Conservation (phyloP, 2,888 invertebrate genomes). For the Pasiphila rectangulata region DNA sequence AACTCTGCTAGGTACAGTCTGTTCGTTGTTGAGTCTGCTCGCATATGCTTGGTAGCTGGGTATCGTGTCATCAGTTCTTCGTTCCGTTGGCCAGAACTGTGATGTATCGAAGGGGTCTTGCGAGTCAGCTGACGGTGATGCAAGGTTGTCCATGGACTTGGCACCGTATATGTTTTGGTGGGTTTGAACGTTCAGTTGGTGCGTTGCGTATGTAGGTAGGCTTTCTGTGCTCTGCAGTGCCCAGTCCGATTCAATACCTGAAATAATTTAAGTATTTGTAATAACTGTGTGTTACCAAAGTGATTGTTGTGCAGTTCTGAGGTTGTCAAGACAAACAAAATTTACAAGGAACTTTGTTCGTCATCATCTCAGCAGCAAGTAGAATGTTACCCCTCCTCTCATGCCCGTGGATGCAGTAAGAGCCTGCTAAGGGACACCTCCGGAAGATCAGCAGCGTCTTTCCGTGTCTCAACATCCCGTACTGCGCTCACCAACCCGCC, state of each 20-base stretch:
- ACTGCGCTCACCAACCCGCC: too few relatives aligned
- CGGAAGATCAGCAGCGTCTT: too few relatives aligned
- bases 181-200: slow-evolving; percentile 40
- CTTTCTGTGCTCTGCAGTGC: slow-evolving; percentile 68
- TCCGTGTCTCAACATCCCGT: too few relatives aligned
- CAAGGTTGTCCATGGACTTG: slow-evolving; percentile 66
- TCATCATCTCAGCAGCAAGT: too few relatives aligned
- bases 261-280: slow-evolving; percentile 37
- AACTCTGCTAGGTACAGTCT: too few relatives aligned
- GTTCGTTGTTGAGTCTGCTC: slow-evolving; percentile 18
- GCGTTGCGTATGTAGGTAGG: slow-evolving; percentile 52
- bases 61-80: slow-evolving; percentile 15
- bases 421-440: too few relatives aligned
- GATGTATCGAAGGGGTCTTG: slow-evolving; percentile 68
- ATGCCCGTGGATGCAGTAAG: too few relatives aligned
- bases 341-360: too few relatives aligned
- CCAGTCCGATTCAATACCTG: slow-evolving; percentile 62
- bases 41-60: slow-evolving; percentile 32
- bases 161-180: slow-evolving; percentile 59
- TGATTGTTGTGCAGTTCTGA: too few relatives aligned
- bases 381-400: too few relatives aligned
- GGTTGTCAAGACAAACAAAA: too few relatives aligned
- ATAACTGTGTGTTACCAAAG: too few relatives aligned
- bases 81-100: slow-evolving; percentile 56
- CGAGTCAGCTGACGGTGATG: slow-evolving; percentile 33